Evolutionary conservation across 2,888 invertebrate genomes (phyloP), one percentile per base, ranked within the genome.

Genomic region (Nomada goodeniana): DNA sequence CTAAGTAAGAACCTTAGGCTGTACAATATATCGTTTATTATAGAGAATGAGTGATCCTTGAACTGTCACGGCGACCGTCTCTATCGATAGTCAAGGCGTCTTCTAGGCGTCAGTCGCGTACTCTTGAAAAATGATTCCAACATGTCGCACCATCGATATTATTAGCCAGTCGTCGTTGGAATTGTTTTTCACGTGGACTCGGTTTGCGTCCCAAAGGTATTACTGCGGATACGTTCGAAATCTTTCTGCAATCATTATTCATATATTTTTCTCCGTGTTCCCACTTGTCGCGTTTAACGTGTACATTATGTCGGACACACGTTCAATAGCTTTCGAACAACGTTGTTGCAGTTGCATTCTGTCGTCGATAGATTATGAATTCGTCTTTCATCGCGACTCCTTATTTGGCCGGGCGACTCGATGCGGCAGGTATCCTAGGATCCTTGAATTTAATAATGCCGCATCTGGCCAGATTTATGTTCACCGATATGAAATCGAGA

Each of bases 401-500:
- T 11, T 81, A 73, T 81, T 81, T 59, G 82, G 73, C 47, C 52
- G 3, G 57, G 5, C 52, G 69, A 4, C 68, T 47, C 42, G 44
- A 44, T 53, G 68, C 68, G 42, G 36, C 53, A 36, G 36, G 36
- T 7, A 15, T 47, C 15, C 11, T 71, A 60, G 73, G 29, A 82
- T 69, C 72, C 60, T 55, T 44, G 83, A 59, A 76, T 82, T 83
- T 83, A 83, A 83, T 77, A 83, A 83, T 73, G 77, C 69, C 60
- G 60, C 69, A 67, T 75, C 70, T 53, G 53, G 52, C 29, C 57
- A 71, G 78, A 83, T 83, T 83, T 83, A 83, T 83, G 83, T 67
- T 13, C 52, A 20, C 59, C 83, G 83, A 83, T 76, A 83, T 83
- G 83, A 83, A 83, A 83, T 83, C 73, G 81, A 83, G 83, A 83